These are phyloP conservation scores for Tenthredo notha DNA, from an alignment of 2,888 invertebrate species.

Conservation along the genomic window DNA sequence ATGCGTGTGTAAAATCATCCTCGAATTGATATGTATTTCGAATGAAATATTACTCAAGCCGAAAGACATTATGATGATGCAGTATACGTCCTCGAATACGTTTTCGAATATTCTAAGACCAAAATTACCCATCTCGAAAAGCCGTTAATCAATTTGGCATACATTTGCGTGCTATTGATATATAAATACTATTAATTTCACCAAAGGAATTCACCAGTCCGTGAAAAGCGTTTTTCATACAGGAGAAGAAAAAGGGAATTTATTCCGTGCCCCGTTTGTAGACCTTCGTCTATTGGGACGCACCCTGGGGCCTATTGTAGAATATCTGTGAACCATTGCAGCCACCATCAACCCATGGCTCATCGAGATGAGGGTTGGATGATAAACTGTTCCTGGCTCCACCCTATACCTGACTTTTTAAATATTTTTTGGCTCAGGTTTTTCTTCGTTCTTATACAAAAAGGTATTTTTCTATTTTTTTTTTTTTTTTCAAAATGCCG, in stretches of 20 bases:
- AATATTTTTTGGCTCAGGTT: conserved; percentile 36
- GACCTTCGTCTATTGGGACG: conserved; percentile 67
- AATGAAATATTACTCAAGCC: conserved; percentile 2
- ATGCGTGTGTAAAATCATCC: conserved; percentile 12
- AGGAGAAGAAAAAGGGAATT: conserved; percentile 54
- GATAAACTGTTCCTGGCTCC: conserved; percentile 63
- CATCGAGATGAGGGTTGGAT: conserved; percentile 57
- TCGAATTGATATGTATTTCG: conserved; percentile 33
- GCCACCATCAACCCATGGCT: conserved; percentile 67
- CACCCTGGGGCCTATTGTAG: conserved; percentile 71
- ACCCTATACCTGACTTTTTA: conserved; percentile 60
- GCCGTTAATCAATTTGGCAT: conserved; percentile 44
- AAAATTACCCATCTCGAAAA: conserved; percentile 11
- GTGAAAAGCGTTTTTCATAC: conserved; percentile 70
- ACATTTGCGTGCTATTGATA: conserved; percentile 64
- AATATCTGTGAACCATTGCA: conserved; percentile 61
- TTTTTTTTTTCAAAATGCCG: conserved; percentile 4
- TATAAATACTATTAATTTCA: conserved; percentile 75
- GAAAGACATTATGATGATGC: neutral
- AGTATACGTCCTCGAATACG: neutral
- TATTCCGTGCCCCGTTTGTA: conserved; percentile 57
- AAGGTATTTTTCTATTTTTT: conserved; percentile 2
- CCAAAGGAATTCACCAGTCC: conserved; percentile 73
- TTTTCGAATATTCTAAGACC: neutral
- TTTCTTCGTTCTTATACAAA: conserved; percentile 14